These are phyloP conservation scores for Smittia sp. DNA, from an alignment of 2,888 invertebrate species.

Conservation along the genomic window DNA sequence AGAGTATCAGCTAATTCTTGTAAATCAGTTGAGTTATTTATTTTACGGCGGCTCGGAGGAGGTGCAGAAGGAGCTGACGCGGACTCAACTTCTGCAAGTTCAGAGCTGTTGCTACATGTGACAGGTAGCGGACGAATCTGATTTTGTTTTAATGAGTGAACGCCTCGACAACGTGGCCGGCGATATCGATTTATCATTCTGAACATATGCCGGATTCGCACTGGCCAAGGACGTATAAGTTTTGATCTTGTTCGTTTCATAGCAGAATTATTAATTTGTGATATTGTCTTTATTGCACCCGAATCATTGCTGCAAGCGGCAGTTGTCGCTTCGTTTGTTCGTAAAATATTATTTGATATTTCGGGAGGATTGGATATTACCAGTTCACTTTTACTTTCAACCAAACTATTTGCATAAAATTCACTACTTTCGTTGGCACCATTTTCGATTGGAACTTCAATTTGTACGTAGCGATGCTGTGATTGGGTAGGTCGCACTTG, in stretches of 20 bases:
- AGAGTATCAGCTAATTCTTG: constrained; percentile 59
- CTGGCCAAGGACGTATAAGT: constrained; percentile 48
- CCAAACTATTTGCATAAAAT: not conserved
- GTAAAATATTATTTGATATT: not conserved
- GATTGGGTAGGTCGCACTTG: constrained; percentile 42
- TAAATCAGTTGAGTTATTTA: constrained; percentile 53
- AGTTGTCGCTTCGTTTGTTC: constrained; percentile 41
- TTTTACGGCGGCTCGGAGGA: constrained; percentile 55
- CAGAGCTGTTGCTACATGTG: constrained; percentile 49
- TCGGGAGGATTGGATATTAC: not conserved
- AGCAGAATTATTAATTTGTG: constrained; percentile 43
- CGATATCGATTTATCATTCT: constrained; percentile 52
- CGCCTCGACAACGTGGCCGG: constrained; percentile 50
- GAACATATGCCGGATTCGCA: constrained; percentile 51
- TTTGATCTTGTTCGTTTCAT: constrained; percentile 43
- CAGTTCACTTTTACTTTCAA: not conserved
- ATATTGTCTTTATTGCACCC: constrained; percentile 47
- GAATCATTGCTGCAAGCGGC: constrained; percentile 46
- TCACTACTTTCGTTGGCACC: constrained; percentile 34
- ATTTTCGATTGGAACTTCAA: constrained; percentile 40
- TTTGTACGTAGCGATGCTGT: constrained; percentile 41
- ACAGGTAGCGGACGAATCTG: constrained; percentile 51
- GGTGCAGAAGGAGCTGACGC: constrained; percentile 52
- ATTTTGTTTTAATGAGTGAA: constrained; percentile 49
- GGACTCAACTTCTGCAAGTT: constrained; percentile 46